phyloP scores from a whole-genome alignment of 2,113 vertebrate species.

The Trichechus manatus region DNA sequence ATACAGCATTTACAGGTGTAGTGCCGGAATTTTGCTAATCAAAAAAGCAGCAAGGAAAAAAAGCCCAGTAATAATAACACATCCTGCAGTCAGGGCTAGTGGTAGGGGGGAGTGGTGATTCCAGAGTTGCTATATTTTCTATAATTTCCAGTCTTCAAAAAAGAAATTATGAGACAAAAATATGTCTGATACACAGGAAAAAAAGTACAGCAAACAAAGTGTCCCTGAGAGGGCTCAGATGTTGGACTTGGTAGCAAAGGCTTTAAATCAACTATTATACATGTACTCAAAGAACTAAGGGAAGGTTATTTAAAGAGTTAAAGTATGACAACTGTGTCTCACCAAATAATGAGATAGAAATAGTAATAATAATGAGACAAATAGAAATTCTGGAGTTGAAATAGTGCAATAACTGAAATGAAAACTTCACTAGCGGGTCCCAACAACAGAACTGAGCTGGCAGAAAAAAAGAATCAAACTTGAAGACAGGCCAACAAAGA shows the following conservation, averaged over 20 bases:
- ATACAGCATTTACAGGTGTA: not conserved
- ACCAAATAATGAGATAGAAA: not conserved
- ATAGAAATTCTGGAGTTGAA: not conserved
- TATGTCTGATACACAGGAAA: not conserved
- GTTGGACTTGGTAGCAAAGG: not conserved
- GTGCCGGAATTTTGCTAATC: not conserved
- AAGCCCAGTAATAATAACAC: too few species aligned
- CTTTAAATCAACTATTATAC: not conserved
- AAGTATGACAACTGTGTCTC: not conserved
- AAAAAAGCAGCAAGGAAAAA: not conserved
- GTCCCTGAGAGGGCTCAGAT: not conserved
- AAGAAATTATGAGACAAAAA: not conserved
- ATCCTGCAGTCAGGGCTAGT: not conserved
- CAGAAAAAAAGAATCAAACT: not conserved
- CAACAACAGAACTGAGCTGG: not conserved
- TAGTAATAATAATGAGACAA: not conserved
- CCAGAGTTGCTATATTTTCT: rapidly evolving
- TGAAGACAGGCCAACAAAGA: not conserved
- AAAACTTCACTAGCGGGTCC: not conserved
- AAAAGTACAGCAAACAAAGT: not conserved
- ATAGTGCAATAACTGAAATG: not conserved
- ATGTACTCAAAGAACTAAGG: not conserved
- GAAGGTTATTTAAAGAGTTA: not conserved
- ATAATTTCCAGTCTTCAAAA: not conserved
- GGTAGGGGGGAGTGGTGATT: rapidly evolving